A percentile compares a stretch with the other conserved stretches of the same genome.
Evolutionary conservation across 2,888 invertebrate species (phyloP).

Genomic region (Malacosoma neustria): DNA sequence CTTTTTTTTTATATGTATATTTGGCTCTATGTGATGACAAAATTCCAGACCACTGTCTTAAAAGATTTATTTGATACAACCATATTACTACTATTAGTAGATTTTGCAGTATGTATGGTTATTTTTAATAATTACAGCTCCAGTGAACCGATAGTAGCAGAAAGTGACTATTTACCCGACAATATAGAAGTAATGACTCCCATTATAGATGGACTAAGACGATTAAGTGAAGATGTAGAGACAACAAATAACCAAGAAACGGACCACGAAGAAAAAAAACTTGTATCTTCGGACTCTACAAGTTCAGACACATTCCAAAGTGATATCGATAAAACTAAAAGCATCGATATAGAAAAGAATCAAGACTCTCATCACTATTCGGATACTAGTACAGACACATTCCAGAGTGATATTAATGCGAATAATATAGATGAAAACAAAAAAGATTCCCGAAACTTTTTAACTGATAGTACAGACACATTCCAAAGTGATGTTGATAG

Average conservation of each 20-base stretch:
- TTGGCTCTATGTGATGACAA: no score
- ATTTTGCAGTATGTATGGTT: neutral
- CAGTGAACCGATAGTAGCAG: slow-evolving; percentile 52
- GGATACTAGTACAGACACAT: slow-evolving; percentile 2
- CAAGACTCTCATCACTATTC: slow-evolving; percentile 4
- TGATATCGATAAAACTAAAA: slow-evolving; percentile 12
- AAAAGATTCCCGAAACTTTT: neutral
- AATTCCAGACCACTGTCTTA: no score
- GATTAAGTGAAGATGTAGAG: slow-evolving; percentile 36
- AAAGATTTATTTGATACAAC: no score
- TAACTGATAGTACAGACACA: slow-evolving; percentile 34
- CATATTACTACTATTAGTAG: neutral
- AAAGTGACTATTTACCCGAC: slow-evolving; percentile 61
- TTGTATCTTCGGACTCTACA: slow-evolving; percentile 28
- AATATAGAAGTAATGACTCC: slow-evolving; percentile 68
- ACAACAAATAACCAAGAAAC: slow-evolving; percentile 29
- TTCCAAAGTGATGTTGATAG: slow-evolving; percentile 32
- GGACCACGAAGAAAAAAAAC: slow-evolving; percentile 18
- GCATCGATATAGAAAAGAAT: slow-evolving; percentile 7
- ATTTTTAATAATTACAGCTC: slow-evolving; percentile 30
- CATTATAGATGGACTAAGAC: slow-evolving; percentile 56
- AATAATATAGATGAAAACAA: neutral
- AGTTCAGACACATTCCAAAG: slow-evolving; percentile 49
- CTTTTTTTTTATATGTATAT: no score
- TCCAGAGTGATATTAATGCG: neutral